Conservation (phyloP, 2,113 vertebrate genomes). For the Caretta caretta region DNA sequence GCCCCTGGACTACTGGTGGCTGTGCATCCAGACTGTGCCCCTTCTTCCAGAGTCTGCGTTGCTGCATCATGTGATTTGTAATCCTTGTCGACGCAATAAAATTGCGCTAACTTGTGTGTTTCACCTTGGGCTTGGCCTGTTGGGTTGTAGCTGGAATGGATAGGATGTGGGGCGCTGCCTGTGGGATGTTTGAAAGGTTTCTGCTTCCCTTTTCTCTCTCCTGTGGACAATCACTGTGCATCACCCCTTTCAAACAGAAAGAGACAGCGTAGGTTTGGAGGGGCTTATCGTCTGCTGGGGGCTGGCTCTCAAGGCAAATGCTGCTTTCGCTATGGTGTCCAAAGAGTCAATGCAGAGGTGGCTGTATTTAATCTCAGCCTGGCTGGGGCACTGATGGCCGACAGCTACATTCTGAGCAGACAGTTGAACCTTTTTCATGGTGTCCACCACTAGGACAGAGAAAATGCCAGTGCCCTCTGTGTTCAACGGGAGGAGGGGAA, state of each 20-base stretch:
- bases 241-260: neutral
- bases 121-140: neutral
- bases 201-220: neutral
- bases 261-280: neutral
- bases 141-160: neutral
- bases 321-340: neutral
- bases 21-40: neutral
- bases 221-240: neutral
- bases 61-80: neutral
- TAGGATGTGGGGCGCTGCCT: neutral
- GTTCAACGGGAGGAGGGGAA: neutral
- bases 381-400: neutral
- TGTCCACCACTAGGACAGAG: neutral
- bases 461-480: neutral
- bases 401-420: neutral
- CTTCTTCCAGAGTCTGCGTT: rapidly evolving
- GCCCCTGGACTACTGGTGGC: neutral
- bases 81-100: constrained; percentile 54
- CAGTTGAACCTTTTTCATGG: neutral
- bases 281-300: neutral
- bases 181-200: neutral
- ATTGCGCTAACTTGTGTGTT: rapidly evolving
- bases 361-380: neutral
- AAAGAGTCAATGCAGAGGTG: too few species aligned
- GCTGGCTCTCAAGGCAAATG: neutral